Percentiles rank a stretch among this genome's conserved stretches.
phyloP scores from a whole-genome alignment of 2,113 vertebrate genomes.

The Collichthys lucidus region DNA sequence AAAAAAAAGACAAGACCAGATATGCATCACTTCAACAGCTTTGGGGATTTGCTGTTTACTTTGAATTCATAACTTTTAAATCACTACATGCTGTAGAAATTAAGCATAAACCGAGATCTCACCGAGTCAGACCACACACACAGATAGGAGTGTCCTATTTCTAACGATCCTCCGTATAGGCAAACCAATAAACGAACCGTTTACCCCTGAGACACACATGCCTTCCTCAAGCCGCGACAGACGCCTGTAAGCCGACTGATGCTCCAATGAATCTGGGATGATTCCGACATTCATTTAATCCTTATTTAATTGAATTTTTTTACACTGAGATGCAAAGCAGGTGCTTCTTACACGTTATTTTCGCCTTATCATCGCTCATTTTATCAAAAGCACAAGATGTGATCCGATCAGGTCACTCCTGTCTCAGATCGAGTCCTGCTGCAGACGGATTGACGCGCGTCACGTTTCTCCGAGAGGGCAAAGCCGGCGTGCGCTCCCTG shows the following conservation, averaged over 20 bases:
- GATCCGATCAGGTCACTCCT: constrained; percentile 52
- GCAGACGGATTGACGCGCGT: constrained; percentile 38
- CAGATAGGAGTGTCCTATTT: constrained; percentile 37
- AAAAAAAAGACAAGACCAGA: too few relatives aligned
- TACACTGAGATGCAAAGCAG: constrained; percentile 53
- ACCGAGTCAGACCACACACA: not conserved
- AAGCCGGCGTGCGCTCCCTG: constrained; percentile 41
- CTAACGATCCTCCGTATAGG: constrained; percentile 5
- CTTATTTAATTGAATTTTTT: not conserved
- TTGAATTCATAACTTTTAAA: not conserved
- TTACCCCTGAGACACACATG: not conserved
- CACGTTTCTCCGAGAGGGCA: constrained; percentile 53
- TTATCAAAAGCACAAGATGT: constrained; percentile 19
- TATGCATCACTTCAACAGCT: not conserved
- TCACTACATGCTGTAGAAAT: not conserved
- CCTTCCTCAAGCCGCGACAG: not conserved
- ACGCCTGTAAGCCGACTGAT: constrained; percentile 1
- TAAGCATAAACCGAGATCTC: not conserved
- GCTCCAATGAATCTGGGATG: not conserved
- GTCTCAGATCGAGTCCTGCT: constrained; percentile 54
- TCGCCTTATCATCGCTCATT: constrained; percentile 25
- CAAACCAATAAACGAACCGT: constrained; percentile 41
- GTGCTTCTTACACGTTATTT: not conserved
- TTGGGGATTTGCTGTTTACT: not conserved
- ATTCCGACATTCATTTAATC: not conserved